phyloP scores from a whole-genome alignment of 1,140 invertebrate species.

The Meloidogyne hapla region DNA sequence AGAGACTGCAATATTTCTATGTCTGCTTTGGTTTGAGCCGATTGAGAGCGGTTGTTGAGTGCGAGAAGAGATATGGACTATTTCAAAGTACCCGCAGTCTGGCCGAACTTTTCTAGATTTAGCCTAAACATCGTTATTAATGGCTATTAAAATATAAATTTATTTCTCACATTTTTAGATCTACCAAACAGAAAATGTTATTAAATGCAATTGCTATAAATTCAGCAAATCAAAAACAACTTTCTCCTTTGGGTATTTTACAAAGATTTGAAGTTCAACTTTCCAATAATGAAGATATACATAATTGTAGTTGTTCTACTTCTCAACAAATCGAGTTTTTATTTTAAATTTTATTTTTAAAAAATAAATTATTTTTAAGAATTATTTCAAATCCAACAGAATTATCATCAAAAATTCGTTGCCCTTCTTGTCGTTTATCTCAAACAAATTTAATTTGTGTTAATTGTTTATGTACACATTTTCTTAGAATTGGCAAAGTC shows the following conservation, averaged over 20 bases:
- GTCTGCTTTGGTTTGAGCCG: too few relatives aligned
- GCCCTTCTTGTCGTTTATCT: slow-evolving; percentile 20
- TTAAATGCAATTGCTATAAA: slow-evolving; percentile 1
- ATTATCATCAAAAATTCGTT: not conserved
- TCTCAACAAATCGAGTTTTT: slow-evolving; percentile 21
- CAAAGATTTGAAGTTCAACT: slow-evolving; percentile 19
- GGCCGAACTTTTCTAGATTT: too few relatives aligned
- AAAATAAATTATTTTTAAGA: not conserved
- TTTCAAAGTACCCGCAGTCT: too few relatives aligned
- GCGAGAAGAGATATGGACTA: too few relatives aligned
- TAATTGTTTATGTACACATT: slow-evolving; percentile 22
- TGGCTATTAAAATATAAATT: too few relatives aligned
- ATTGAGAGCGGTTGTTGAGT: too few relatives aligned
- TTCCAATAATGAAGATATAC: not conserved
- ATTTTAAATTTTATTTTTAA: not conserved
- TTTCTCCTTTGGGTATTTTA: slow-evolving; percentile 14
- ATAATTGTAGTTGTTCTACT: slow-evolving; percentile 12
- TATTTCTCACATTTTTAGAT: not conserved
- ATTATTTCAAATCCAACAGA: not conserved
- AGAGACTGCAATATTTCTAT: too few relatives aligned
- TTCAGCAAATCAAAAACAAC: not conserved
- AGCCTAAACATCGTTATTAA: too few relatives aligned
- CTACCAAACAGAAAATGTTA: not conserved
- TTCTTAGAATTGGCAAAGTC: slow-evolving; percentile 24
- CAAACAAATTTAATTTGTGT: slow-evolving; percentile 20